Conservation (phyloP, 2,888 invertebrate genomes). For the Philaethria dido region DNA sequence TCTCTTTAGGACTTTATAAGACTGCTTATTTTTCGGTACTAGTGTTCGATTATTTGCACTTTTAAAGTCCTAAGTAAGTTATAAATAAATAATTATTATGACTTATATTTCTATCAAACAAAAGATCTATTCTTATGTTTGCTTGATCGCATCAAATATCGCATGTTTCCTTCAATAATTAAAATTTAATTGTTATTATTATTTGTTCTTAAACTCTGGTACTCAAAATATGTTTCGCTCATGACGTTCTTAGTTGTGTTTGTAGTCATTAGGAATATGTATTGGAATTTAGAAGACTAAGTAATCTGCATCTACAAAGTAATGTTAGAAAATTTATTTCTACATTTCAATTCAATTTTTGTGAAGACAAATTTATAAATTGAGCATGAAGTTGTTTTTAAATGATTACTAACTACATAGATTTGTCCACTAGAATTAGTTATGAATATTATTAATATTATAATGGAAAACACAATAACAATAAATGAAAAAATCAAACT, state of each 20-base stretch:
- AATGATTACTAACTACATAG: not conserved
- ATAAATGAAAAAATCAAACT: slow-evolving; percentile 1
- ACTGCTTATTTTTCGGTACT: slow-evolving; percentile 16
- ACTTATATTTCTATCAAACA: not conserved
- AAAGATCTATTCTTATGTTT: not conserved
- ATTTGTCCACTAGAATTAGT: slow-evolving; percentile 25
- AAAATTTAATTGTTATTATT: not conserved
- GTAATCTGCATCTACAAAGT: not conserved
- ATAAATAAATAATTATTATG: not conserved
- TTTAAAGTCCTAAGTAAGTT: slow-evolving; percentile 6
- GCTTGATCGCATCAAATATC: too few species aligned
- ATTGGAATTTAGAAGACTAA: not conserved
- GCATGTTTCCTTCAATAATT: not conserved
- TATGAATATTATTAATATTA: slow-evolving; percentile 34
- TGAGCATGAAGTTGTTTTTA: not conserved
- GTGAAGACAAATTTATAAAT: too few species aligned
- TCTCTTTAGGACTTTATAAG: slow-evolving; percentile 19
- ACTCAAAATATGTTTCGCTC: not conserved
- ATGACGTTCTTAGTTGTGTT: not conserved
- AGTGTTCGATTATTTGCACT: not conserved
- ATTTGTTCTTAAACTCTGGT: not conserved
- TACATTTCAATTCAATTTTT: not conserved
- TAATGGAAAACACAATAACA: slow-evolving; percentile 15
- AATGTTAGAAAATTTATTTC: not conserved
- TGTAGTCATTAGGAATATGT: slow-evolving; percentile 3